Percentiles rank a stretch among this genome's conserved stretches.
Evolutionary conservation across 1,140 invertebrate genomes (phyloP).

Genomic region (Aethina tumida): DNA sequence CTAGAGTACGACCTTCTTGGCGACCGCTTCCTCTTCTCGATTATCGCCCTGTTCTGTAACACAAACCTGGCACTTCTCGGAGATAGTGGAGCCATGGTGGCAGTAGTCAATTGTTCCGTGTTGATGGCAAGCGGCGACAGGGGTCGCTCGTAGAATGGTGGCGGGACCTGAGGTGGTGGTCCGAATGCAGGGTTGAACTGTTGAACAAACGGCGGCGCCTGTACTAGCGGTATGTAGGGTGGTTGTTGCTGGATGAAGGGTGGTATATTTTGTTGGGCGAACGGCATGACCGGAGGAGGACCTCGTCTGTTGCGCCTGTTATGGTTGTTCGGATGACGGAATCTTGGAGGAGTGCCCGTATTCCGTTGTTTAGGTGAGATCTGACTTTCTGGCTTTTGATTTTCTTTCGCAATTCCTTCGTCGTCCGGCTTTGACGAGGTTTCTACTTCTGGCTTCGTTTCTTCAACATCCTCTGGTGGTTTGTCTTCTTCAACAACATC

Average conservation of each 20-base stretch:
- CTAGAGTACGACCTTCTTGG: conserved; percentile 28
- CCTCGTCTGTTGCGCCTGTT: not conserved
- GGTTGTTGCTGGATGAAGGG: no score
- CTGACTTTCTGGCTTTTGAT: not conserved
- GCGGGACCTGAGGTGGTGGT: conserved; percentile 11
- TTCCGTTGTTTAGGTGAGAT: conserved; percentile 2
- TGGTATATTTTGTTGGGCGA: no score
- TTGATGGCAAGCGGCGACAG: conserved; percentile 29
- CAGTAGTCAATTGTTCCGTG: conserved; percentile 26
- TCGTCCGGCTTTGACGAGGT: no score
- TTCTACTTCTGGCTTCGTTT: no score
- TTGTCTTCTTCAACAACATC: conserved; percentile 1
- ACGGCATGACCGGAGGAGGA: no score
- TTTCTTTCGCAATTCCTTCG: no score
- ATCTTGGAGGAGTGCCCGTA: not conserved
- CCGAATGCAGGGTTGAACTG: conserved; percentile 3
- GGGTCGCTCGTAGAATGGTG: conserved; percentile 19
- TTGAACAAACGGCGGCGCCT: not conserved
- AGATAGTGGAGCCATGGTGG: conserved; percentile 32
- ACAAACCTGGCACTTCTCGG: conserved; percentile 36
- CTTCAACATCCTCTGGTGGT: no score
- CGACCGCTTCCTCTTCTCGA: conserved; percentile 32
- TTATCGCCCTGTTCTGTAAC: conserved; percentile 32
- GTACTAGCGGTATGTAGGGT: conserved; percentile 1
- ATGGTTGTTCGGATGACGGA: not conserved